These are phyloP conservation scores for Parnassius orleans DNA, from an alignment of 2,888 invertebrate species.

Conservation along the genomic window DNA sequence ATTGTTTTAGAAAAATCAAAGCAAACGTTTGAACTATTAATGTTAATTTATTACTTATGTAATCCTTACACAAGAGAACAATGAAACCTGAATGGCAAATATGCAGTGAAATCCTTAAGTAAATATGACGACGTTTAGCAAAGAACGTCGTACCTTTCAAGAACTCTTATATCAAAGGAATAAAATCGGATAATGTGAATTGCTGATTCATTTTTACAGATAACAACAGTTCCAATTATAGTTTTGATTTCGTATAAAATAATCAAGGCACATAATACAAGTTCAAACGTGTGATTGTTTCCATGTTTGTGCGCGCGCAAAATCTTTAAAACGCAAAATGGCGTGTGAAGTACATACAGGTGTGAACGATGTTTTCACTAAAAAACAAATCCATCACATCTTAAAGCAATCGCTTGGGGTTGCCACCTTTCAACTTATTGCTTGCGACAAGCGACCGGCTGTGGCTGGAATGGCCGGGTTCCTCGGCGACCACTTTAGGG, in stretches of 20 bases:
- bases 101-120: background rate
- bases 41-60: slow-evolving; percentile 16
- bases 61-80: slow-evolving; percentile 16
- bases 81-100: slow-evolving; percentile 11
- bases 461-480: slow-evolving; percentile 56
- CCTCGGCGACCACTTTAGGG: slow-evolving; percentile 59
- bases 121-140: slow-evolving; percentile 11
- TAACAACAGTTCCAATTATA: slow-evolving; percentile 10
- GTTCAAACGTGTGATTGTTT: background rate
- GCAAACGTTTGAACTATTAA: slow-evolving; percentile 1
- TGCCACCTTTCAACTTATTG: slow-evolving; percentile 35
- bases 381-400: slow-evolving; percentile 45
- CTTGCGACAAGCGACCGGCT: slow-evolving; percentile 44
- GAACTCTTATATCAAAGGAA: background rate
- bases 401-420: slow-evolving; percentile 36
- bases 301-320: background rate
- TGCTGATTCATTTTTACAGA: background rate
- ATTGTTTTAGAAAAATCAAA: background rate
- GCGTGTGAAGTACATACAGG: background rate
- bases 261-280: background rate
- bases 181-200: background rate
- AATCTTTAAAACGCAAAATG: slow-evolving; percentile 1
- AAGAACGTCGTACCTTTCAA: background rate
- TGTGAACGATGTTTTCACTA: slow-evolving; percentile 40
- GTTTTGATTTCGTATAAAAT: slow-evolving; percentile 8